Base-by-base conservation (phyloP, 2,888 invertebrate genomes). In the Polylopha cassiicola region DNA sequence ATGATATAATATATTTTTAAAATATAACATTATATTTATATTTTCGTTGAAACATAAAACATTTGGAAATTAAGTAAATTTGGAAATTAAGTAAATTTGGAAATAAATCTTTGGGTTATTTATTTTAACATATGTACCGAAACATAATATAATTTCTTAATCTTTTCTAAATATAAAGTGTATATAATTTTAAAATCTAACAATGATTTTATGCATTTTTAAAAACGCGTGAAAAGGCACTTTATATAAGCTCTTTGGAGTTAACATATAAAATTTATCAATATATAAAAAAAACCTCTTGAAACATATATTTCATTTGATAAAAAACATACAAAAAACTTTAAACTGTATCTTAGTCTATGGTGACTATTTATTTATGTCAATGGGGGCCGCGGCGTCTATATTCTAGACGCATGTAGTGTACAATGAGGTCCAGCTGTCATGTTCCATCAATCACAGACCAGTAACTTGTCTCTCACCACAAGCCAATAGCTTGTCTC, bases 91-190 rank as follows among this genome's bases (percentile, higher is more conserved):
- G 49, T 56, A n/a, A 43, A 23, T 38, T 37, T 43, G 28, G 37
- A 33, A 42, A 39, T 44, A 50, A 53, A 50, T 56, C 58, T 58
- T 61, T 58, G 57, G 59, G 45, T 51, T 48, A 45, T 47, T 46
- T 39, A 39, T 47, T 43, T 34, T 23, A 36, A 21, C n/a, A 30
- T 28, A 10, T 28, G 36, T 41, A 23, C 29, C 39, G 42, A 18
- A 34, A 41, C 27, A 30, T 21, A 24, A 32, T 32, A 15, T 34
- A 30, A 27, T 31, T n/a, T n/a, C n/a, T n/a, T n/a, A n/a, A n/a
- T n/a, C n/a, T n/a, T n/a, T n/a, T n/a, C n/a, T 22, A 34, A 13
- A 29, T 15, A 21, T 34, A 39, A 21, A 13, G 21, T 23, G 17
- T 37, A 29, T 28, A 28, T 9, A 13, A n/a, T 30, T 13, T 14